phyloP scores from a whole-genome alignment of 2,888 invertebrate genomes.

The Phasia obesa region DNA sequence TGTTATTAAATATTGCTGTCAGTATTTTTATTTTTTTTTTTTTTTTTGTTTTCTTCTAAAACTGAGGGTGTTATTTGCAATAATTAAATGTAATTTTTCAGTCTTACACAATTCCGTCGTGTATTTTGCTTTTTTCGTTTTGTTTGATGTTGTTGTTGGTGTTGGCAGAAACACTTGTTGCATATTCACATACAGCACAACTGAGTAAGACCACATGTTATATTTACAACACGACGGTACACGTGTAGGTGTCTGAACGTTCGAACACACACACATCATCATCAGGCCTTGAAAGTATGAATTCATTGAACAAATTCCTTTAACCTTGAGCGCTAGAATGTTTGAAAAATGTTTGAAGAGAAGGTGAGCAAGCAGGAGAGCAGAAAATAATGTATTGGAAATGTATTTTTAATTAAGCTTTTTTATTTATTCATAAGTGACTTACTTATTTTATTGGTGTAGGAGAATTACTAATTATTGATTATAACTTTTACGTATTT shows the following conservation, averaged over 20 bases:
- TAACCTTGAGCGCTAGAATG: not conserved
- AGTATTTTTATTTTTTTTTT: constrained; percentile 20
- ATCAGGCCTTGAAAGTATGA: constrained; percentile 29
- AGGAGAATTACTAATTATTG: not conserved
- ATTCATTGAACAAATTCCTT: constrained; percentile 35
- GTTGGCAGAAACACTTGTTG: constrained; percentile 58
- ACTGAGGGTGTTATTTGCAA: constrained; percentile 66
- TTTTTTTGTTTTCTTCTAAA: constrained; percentile 5
- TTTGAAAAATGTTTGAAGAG: not conserved
- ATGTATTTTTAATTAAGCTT: not conserved
- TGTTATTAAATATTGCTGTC: constrained; percentile 47
- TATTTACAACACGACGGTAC: not conserved
- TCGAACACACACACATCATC: constrained; percentile 8
- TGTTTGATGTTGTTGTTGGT: constrained; percentile 15
- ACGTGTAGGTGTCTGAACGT: constrained; percentile 48
- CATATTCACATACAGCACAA: constrained; percentile 29
- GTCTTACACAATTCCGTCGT: constrained; percentile 56
- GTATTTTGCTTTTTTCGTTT: not conserved
- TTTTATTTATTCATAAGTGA: too few species aligned
- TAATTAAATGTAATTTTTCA: constrained; percentile 65
- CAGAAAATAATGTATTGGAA: not conserved
- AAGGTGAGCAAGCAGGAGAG: not conserved
- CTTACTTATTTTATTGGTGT: too few species aligned
- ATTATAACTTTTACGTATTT: not conserved
- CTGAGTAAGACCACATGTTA: not conserved